phyloP scores from a whole-genome alignment of 2,888 invertebrate genomes.

The Limulus polyphemus region DNA sequence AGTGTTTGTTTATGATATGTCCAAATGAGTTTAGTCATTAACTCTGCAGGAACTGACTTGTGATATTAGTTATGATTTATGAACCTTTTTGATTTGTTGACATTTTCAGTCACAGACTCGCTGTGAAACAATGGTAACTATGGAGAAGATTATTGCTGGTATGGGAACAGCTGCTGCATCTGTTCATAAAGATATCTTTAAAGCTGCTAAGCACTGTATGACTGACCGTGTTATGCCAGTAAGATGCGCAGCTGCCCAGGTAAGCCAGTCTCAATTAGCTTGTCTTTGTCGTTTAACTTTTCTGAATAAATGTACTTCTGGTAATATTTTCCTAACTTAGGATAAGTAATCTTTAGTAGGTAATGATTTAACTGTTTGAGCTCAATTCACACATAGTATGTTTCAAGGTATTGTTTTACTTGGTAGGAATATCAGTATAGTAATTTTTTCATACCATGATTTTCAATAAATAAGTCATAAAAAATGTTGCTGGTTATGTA shows the following conservation, averaged over 20 bases:
- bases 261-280: conserved; percentile 30
- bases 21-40: not conserved
- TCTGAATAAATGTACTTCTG: too few species aligned
- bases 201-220: conserved; percentile 72
- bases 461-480: too few species aligned
- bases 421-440: too few species aligned
- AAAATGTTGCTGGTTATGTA: too few species aligned
- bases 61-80: not conserved
- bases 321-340: too few species aligned
- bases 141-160: conserved; percentile 82
- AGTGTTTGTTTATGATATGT: too few species aligned
- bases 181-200: conserved; percentile 77
- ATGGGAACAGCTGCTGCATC: conserved; percentile 85
- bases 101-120: conserved; percentile 64
- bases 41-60: not conserved
- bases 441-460: too few species aligned
- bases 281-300: too few species aligned
- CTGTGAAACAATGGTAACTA: conserved; percentile 90
- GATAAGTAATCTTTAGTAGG: too few species aligned
- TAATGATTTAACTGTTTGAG: too few species aligned
- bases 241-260: conserved; percentile 76
- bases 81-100: not conserved
- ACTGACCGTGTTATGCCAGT: conserved; percentile 87
- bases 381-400: too few species aligned
- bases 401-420: too few species aligned